phyloP scores from a whole-genome alignment of 2,888 invertebrate genomes.

The Nymphalis polychloros region DNA sequence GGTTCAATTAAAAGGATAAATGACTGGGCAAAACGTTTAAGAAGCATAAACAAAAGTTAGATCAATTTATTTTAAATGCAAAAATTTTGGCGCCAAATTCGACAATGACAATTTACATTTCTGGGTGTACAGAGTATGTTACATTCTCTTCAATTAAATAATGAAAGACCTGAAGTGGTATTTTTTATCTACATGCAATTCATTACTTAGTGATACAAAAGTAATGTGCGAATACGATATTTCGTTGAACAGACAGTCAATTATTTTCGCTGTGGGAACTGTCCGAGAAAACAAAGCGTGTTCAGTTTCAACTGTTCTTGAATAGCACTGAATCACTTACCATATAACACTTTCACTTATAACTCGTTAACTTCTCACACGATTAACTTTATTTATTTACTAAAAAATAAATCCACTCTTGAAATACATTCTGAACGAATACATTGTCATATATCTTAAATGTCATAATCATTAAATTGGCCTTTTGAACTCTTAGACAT shows the following conservation, averaged over 20 bases:
- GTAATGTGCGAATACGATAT: constrained; percentile 61
- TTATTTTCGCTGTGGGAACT: constrained; percentile 78
- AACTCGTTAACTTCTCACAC: constrained; percentile 31
- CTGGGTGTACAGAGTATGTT: constrained; percentile 37
- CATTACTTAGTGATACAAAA: constrained; percentile 36
- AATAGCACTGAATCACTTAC: constrained; percentile 54
- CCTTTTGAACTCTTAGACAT: too few species aligned
- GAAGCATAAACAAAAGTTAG: constrained; percentile 24
- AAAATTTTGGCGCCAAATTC: constrained; percentile 15
- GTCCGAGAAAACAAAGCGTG: constrained; percentile 77
- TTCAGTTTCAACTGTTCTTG: constrained; percentile 74
- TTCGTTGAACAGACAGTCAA: constrained; percentile 72
- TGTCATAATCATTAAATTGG: background rate
- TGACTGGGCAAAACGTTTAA: constrained; percentile 31
- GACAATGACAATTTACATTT: constrained; percentile 18
- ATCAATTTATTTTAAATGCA: constrained; percentile 1
- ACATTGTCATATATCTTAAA: background rate
- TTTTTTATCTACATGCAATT: constrained; percentile 28
- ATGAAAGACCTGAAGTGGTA: background rate
- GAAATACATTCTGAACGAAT: background rate
- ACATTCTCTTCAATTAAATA: background rate
- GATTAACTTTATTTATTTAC: constrained; percentile 18
- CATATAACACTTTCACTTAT: constrained; percentile 45
- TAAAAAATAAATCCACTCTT: background rate
- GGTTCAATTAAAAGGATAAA: constrained; percentile 62